Evolutionary conservation across 64 coral and sea anemone genomes (phyloP).

Genomic region (Trachythela sp.): DNA sequence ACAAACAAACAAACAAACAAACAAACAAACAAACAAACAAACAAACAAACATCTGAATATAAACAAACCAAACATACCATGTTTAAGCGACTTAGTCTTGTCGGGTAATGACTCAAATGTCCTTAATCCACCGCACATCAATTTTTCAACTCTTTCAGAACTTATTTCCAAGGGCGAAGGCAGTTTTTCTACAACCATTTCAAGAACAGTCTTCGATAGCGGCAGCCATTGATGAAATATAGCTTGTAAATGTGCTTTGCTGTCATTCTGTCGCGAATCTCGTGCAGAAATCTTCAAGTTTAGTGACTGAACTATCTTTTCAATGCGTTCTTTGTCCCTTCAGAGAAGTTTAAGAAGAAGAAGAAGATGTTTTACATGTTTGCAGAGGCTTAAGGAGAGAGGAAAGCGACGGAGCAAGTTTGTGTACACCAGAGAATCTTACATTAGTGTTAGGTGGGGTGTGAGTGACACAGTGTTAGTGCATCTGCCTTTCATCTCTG

Average conservation of each 20-base stretch:
- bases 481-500: too few relatives aligned
- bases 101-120: constrained; percentile 85
- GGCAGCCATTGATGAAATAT: constrained; percentile 89
- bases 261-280: constrained; percentile 72
- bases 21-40: not conserved
- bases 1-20: not conserved
- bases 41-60: not conserved
- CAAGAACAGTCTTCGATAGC: constrained; percentile 63
- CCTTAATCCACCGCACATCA: constrained; percentile 83
- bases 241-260: constrained; percentile 58
- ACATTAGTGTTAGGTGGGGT: too few relatives aligned
- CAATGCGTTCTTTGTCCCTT: constrained; percentile 86
- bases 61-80: constrained; percentile 44
- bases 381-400: too few relatives aligned
- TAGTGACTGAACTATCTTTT: constrained; percentile 85
- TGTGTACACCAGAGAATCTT: too few relatives aligned
- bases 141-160: constrained; percentile 85
- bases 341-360: too few relatives aligned
- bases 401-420: too few relatives aligned
- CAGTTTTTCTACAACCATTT: constrained; percentile 81
- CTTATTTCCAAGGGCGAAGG: constrained; percentile 67
- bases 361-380: too few relatives aligned
- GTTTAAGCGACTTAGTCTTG: constrained; percentile 60
- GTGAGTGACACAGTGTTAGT: too few relatives aligned
- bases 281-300: constrained; percentile 88